Conservation (phyloP, 1,140 invertebrate species). For the Branchinecta lynchi region DNA sequence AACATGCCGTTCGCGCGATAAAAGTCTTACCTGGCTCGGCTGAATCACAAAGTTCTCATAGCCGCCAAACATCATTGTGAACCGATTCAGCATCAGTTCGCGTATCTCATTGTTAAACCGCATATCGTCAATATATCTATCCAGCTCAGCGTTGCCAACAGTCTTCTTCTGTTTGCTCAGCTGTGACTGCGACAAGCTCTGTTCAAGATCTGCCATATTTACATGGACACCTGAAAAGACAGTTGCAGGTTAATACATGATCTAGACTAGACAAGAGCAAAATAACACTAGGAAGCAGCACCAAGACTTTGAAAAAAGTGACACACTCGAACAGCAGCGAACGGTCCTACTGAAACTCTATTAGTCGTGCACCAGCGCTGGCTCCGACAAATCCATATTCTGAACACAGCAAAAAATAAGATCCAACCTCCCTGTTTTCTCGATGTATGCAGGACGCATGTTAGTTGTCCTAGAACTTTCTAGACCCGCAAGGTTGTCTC, state of each 20-base stretch:
- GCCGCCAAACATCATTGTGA: conserved; percentile 84
- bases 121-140: conserved; percentile 67
- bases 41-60: conserved; percentile 95
- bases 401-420: too few species aligned
- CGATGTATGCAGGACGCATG: too few species aligned
- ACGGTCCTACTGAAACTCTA: too few species aligned
- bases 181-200: neutral
- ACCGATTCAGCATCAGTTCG: conserved; percentile 89
- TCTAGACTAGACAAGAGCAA: too few species aligned
- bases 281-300: too few species aligned
- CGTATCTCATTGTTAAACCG: conserved; percentile 80
- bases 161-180: neutral
- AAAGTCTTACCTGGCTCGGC: conserved; percentile 52
- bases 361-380: too few species aligned
- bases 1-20: neutral
- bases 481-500: too few species aligned
- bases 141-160: conserved; percentile 26
- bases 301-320: too few species aligned
- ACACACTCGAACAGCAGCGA: too few species aligned
- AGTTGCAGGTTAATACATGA: neutral
- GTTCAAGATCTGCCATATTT: neutral
- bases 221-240: neutral
- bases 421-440: too few species aligned
- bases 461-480: too few species aligned
- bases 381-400: too few species aligned